Percentiles rank a stretch among this genome's conserved stretches.
Evolutionary conservation across 2,797 vertebrate genomes (phyloP).

Genomic region (Sebastes reedi): DNA sequence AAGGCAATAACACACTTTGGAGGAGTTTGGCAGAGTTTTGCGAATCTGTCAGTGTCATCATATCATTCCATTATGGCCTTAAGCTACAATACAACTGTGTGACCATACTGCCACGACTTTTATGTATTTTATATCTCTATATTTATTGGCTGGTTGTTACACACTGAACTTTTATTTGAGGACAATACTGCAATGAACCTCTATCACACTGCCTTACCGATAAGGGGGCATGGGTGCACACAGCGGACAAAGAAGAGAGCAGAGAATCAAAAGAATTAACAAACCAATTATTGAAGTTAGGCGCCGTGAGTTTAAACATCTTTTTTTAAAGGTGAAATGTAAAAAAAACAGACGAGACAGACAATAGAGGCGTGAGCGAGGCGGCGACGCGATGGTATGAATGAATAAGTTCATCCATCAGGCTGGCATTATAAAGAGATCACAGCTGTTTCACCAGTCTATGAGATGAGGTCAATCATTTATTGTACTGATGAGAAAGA

Average conservation of each 20-base stretch:
- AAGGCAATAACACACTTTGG: background rate
- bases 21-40: background rate
- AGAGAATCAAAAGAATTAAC: constrained; percentile 23
- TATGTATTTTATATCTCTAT: background rate
- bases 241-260: background rate
- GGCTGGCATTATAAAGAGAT: constrained; percentile 57
- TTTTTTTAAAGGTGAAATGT: constrained; percentile 43
- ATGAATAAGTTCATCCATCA: constrained; percentile 65
- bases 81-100: background rate
- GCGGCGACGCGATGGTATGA: constrained; percentile 11
- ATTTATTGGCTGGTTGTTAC: background rate
- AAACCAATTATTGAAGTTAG: constrained; percentile 21
- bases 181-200: background rate
- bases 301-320: constrained; percentile 13
- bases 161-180: background rate
- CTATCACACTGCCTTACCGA: background rate
- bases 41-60: background rate
- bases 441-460: constrained; percentile 54
- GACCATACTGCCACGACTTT: background rate
- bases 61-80: background rate
- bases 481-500: constrained; percentile 67
- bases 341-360: constrained; percentile 22
- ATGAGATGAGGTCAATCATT: constrained; percentile 69
- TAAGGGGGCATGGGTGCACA: background rate
- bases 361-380: constrained; percentile 6